Evolutionary conservation across 2,888 invertebrate species (phyloP).

Genomic region (Anthrax anthrax): DNA sequence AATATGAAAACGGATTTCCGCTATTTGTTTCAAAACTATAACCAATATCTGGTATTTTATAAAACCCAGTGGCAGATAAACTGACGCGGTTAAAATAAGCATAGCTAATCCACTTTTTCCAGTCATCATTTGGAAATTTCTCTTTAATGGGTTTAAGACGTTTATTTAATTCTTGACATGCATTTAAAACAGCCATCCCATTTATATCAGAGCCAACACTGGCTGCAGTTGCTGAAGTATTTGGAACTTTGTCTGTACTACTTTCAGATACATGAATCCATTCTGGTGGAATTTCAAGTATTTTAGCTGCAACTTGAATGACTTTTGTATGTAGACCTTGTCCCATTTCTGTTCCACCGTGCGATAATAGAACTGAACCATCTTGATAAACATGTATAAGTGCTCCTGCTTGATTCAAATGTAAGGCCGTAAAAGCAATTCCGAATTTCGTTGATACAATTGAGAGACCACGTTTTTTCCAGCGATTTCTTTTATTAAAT

Average conservation of each 20-base stretch:
- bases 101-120: slow-evolving; percentile 69
- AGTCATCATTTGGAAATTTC: slow-evolving; percentile 58
- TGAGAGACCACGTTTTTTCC: slow-evolving; percentile 74
- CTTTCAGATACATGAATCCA: slow-evolving; percentile 73
- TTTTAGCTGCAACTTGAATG: slow-evolving; percentile 75
- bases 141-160: slow-evolving; percentile 61
- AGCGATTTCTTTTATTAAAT: slow-evolving; percentile 67
- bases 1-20: slow-evolving; percentile 70
- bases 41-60: slow-evolving; percentile 59
- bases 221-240: slow-evolving; percentile 79
- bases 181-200: slow-evolving; percentile 78
- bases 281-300: slow-evolving; percentile 51
- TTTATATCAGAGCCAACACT: slow-evolving; percentile 81
- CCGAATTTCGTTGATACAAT: slow-evolving; percentile 75
- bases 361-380: slow-evolving; percentile 76
- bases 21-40: slow-evolving; percentile 54
- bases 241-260: slow-evolving; percentile 80
- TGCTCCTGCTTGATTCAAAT: slow-evolving; percentile 77
- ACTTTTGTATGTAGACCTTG: slow-evolving; percentile 94
- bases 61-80: slow-evolving; percentile 71
- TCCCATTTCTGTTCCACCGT: slow-evolving; percentile 95
- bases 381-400: slow-evolving; percentile 74
- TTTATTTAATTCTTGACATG: slow-evolving; percentile 59
- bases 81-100: slow-evolving; percentile 67
- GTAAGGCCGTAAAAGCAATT: slow-evolving; percentile 60